Percentiles rank a stretch among this genome's conserved stretches.
These are phyloP conservation scores for Odontophorus gujanensis DNA, from an alignment of 2,113 vertebrate genomes.

Conservation along the genomic window DNA sequence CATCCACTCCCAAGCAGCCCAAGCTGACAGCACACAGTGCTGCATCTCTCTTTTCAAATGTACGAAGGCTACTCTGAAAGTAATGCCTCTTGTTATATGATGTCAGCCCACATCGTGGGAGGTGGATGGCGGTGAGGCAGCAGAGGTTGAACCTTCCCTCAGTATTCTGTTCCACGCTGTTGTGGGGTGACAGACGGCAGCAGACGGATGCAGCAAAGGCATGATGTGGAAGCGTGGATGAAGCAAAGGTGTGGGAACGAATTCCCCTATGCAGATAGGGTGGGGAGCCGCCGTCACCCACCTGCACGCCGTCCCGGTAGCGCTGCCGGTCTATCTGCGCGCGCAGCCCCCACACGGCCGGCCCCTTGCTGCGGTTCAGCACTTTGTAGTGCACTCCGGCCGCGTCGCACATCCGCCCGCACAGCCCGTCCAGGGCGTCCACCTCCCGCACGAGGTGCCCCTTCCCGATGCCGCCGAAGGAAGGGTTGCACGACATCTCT, in stretches of 20 bases:
- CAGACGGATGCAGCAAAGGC: no score
- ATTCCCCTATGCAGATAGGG: no score
- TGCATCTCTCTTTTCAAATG: neutral
- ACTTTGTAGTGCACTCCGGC: slow-evolving; percentile 94
- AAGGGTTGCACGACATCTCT: slow-evolving; percentile 95
- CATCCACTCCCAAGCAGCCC: neutral
- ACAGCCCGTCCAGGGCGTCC: slow-evolving; percentile 94
- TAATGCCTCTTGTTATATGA: no score
- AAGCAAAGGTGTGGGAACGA: no score
- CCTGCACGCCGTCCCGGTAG: slow-evolving; percentile 91
- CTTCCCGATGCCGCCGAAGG: slow-evolving; percentile 94
- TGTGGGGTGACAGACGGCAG: no score
- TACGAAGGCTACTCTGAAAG: no score
- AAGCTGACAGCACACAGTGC: neutral
- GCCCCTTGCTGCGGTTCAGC: slow-evolving; percentile 91
- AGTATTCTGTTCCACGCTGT: no score
- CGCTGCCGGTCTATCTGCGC: slow-evolving; percentile 92
- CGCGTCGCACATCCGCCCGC: slow-evolving; percentile 88
- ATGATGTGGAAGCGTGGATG: no score
- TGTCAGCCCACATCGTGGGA: no score
- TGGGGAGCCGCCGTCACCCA: slow-evolving; percentile 39
- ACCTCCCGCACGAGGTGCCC: slow-evolving; percentile 93
- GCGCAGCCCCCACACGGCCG: slow-evolving; percentile 94
- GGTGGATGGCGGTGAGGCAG: no score
- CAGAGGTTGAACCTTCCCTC: no score